Evolutionary conservation across 2,888 invertebrate species (phyloP), one percentile per base, ranked within the genome.

Genomic region (Phasia obesa): DNA sequence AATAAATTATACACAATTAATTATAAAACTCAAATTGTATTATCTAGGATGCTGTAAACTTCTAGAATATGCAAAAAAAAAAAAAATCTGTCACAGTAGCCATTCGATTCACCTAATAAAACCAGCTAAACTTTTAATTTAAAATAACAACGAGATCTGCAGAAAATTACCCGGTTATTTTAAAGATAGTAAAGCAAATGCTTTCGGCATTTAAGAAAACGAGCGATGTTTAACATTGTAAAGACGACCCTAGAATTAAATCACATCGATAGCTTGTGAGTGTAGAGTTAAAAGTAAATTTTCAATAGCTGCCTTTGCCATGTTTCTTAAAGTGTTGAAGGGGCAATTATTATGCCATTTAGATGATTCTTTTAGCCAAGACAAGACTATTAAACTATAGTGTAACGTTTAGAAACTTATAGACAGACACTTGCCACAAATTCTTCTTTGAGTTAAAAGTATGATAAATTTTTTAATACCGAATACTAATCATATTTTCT

Each of bases 401-500:
- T 70, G 38, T 47, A 57, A 38, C 74, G 49, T 74, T 69, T 62
- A 62, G 27, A 38, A 79, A 31, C 11, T 65, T 38, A 60, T 47
- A 57, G 35, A 67, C 23, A 65, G 38, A n/a, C n/a, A n/a, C n/a
- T 21, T 38, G 9, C 15, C 19, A 0, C 5, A 57, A 21, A 21
- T 31, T 64, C 69, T 31, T 67, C 42, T 53, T 75, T 53, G 73
- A 69, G 25, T 17, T 21, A 23, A 69, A 73, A 21, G 13, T 60
- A 70, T 57, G 69, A 78, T 74, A 35, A 78, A 69, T 74, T 49
- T 70, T 73, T 77, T 70, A 69, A 57, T 69, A 82, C 71, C 74
- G 42, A 59, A 78, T 65, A 70, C 70, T 65, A 83, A 83, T 83
- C 78, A 79, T 70, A 75, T 78, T 83, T 83, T 83, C 82, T 65